Evolutionary conservation across 2,888 invertebrate genomes (phyloP).

Genomic region (Dioctria rufipes): DNA sequence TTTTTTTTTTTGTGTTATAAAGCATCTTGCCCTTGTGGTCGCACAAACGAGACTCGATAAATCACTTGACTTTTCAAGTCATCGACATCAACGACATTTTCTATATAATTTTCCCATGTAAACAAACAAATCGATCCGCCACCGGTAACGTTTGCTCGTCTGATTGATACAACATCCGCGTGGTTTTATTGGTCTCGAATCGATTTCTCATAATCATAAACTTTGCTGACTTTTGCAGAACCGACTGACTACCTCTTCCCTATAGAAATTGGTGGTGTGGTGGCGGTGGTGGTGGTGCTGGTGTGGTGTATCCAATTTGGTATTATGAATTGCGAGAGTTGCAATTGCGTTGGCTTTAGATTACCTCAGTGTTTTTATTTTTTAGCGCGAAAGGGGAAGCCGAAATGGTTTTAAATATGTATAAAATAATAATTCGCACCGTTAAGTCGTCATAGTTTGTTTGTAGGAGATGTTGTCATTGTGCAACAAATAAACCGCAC

Average conservation of each 20-base stretch:
- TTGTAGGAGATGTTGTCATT: constrained; percentile 25
- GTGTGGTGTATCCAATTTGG: not conserved
- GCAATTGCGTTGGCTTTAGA: not conserved
- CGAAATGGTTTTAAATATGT: not conserved
- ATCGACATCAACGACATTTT: not conserved
- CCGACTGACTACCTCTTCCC: not conserved
- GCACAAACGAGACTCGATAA: not conserved
- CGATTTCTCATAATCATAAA: constrained; percentile 37
- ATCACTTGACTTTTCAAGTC: not conserved
- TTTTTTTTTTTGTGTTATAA: too few species aligned
- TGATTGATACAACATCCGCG: constrained; percentile 9
- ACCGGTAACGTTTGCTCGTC: not conserved
- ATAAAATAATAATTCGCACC: constrained; percentile 9
- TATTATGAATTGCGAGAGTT: not conserved
- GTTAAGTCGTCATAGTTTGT: constrained; percentile 14
- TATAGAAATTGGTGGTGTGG: not conserved
- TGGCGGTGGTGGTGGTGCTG: not conserved
- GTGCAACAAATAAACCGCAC: constrained; percentile 21
- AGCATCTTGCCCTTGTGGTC: not conserved
- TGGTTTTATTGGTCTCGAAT: constrained; percentile 36
- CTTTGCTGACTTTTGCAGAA: not conserved
- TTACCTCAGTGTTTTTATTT: not conserved
- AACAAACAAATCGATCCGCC: constrained; percentile 40
- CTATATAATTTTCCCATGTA: not conserved
- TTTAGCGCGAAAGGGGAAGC: not conserved